Base-by-base conservation (phyloP, 2,113 vertebrate genomes). In the Colius striatus region DNA sequence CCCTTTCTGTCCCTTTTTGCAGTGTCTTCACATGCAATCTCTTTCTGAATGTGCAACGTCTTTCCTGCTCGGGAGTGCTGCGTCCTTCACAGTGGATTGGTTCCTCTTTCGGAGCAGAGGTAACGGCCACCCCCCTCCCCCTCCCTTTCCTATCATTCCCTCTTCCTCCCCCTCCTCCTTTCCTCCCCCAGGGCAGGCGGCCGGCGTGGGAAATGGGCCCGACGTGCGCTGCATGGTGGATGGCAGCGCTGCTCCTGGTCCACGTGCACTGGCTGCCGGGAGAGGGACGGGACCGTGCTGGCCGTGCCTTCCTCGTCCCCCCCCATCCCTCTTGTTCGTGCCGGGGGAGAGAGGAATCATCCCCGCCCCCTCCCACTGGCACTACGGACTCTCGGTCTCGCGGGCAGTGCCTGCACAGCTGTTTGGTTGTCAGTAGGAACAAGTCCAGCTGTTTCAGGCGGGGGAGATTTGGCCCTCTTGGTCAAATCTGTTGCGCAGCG, bases 71-170 rank as follows among this genome's bases (percentile, higher is more conserved):
- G 75, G 68, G 84, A 94, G 68, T 36, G 86, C 95, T 18, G 91
- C 78, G 97, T 96, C 98, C 98, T 98, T 98, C 98, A 98, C 97
- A 95, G 90, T 95, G 97, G 96, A 97, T 97, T 97, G 98, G 94
- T 96, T 97, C 89, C 95, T 92, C 95, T 88, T 63, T 73, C 96
- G 87, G 65, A 96, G 89, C 87, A 41, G 96, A 97, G 97, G 96
- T 91, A 94, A 97, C 75, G n/a, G 82, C 73, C 67, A 32, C 75
- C 87, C 88, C 92, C 60, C 34, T 55, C 74, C 86, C 92, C 68
- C 32, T 57, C 73, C 61, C 82, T 48, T 70, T 65, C 67, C 79
- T 53, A 81, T 53, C 53, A 54, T 67, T 48, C 90, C 32, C 84
- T 58, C 53, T 83, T 32, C 67, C 54, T 76, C 91, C 84, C 77